Conservation (phyloP, 2,113 vertebrate genomes). For the Crypturellus undulatus region DNA sequence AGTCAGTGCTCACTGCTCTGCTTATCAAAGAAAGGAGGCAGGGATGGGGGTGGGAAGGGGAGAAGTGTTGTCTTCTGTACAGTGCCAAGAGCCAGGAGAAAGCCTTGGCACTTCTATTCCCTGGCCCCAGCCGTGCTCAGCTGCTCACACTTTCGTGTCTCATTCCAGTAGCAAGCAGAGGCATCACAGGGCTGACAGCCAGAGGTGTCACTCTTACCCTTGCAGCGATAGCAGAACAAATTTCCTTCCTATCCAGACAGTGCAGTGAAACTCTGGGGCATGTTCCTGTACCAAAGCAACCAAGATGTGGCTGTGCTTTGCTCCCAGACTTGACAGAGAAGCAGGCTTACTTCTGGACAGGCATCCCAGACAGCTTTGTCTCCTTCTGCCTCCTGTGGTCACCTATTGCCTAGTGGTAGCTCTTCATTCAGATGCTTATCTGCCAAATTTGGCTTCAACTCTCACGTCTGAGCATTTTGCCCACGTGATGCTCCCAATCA, state of each 20-base stretch:
- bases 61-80: not conserved
- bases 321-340: not conserved
- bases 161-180: accelerated
- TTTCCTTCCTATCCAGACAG: not conserved
- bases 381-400: not conserved
- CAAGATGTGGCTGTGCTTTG: not conserved
- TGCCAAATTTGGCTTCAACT: not conserved
- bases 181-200: not conserved
- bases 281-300: not conserved
- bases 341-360: not conserved
- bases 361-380: not conserved
- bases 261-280: not conserved
- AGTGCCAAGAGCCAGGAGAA: not conserved
- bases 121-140: not conserved
- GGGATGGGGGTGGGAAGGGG: not conserved
- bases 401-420: not conserved
- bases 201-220: not conserved
- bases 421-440: constrained; percentile 45
- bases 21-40: not conserved
- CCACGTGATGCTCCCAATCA: not conserved
- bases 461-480: not conserved
- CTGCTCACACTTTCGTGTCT: not conserved
- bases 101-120: not conserved
- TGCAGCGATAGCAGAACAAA: not conserved
- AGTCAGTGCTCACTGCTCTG: constrained; percentile 10